A percentile compares a stretch with the other conserved stretches of the same genome.
Conservation (phyloP, 2,888 invertebrate species). For the Germaria angustata region DNA sequence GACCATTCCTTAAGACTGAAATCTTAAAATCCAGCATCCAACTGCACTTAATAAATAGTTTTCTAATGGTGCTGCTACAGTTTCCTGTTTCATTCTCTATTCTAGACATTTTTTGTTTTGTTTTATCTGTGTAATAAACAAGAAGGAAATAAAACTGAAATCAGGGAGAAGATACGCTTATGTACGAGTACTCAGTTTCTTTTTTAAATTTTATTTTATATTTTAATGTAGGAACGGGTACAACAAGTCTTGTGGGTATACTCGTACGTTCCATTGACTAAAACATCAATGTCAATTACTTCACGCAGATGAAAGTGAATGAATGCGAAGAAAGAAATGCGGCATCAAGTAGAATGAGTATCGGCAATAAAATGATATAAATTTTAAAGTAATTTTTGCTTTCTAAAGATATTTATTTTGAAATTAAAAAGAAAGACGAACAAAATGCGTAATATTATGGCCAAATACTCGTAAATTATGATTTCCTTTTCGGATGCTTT, state of each 20-base stretch:
- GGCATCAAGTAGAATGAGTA: background rate
- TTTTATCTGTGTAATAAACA: constrained; percentile 9
- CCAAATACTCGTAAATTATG: constrained; percentile 33
- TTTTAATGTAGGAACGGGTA: background rate
- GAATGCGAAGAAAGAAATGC: constrained; percentile 1
- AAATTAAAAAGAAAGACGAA: background rate
- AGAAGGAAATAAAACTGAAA: constrained; percentile 35
- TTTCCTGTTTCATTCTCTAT: constrained; percentile 50
- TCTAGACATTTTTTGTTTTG: background rate
- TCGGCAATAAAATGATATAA: constrained; percentile 28
- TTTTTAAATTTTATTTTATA: background rate
- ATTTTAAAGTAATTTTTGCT: constrained; percentile 25
- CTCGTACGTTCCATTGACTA: constrained; percentile 1
- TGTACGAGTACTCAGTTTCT: background rate
- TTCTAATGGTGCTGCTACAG: constrained; percentile 54
- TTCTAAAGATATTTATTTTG: background rate
- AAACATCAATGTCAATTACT: constrained; percentile 37
- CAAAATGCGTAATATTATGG: constrained; percentile 18
- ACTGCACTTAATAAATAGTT: constrained; percentile 51
- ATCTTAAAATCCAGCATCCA: background rate
- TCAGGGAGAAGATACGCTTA: constrained; percentile 4
- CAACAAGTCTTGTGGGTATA: background rate
- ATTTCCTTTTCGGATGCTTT: constrained; percentile 18
- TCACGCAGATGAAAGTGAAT: constrained; percentile 40
- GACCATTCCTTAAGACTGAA: background rate